Evolutionary conservation across 2,888 invertebrate genomes (phyloP), one percentile per base, ranked within the genome.

Genomic region (Gryllus longicercus): DNA sequence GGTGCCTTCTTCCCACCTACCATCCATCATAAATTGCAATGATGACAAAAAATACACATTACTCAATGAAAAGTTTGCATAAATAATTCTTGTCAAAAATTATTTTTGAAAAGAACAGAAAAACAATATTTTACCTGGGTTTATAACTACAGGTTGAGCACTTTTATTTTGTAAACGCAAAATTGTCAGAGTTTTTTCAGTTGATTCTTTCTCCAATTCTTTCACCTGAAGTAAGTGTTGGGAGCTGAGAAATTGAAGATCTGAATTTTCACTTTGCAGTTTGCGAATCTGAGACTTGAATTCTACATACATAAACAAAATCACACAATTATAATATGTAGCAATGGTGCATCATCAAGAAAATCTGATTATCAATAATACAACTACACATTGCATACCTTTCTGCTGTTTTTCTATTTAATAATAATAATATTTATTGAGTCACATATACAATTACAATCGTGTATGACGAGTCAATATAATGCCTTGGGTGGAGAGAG

Each of bases 131-230:
- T 86, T 87, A 82, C 84, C 82, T 77, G 76, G 50, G n/a, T 75
- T 63, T 50, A 76, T 85, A 78, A 87, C 84, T 77, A 85, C 84
- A n/a, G 87, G 86, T 80, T 86, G 87, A 76, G 85, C 84, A 83
- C 86, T 86, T 84, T 87, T 86, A 81, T 86, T 86, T 85, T 89
- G 89, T 14, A 90, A 85, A 81, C 88, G 87, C 25, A 89, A 85
- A 82, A 90, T 89, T 83, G 87, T 87, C 82, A 88, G 89, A 2
- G 88, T 87, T 83, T 90, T 90, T 83, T 90, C 91, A 75, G 89
- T 86, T 11, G 93, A 88, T 83, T 93, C 92, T 78, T 90, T 89
- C 85, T 92, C 91, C 75, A 94, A 85, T 82, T 89, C 88, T 83
- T 90, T 91, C 21, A 92, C 88, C 86, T 91, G 92, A 84, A 88